phyloP scores from a whole-genome alignment of 2,797 vertebrate species.

The Lates japonicus region DNA sequence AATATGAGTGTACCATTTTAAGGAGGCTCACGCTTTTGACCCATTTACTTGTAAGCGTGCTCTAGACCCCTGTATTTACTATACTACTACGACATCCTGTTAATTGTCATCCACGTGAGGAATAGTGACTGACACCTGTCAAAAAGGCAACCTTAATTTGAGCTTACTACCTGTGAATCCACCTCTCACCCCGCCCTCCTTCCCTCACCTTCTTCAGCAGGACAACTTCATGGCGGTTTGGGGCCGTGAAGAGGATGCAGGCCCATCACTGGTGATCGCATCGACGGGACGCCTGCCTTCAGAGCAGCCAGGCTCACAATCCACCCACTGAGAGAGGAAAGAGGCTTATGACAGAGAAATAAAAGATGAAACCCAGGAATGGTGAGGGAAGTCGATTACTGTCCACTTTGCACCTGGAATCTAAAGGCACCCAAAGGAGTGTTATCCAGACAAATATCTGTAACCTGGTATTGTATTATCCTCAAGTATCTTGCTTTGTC shows the following conservation, averaged over 20 bases:
- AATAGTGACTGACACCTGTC: conserved; percentile 9
- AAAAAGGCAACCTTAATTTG: conserved; percentile 3
- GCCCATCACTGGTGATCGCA: too few relatives aligned
- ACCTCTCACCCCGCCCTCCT: too few relatives aligned
- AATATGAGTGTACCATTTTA: too few relatives aligned
- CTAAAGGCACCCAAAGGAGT: conserved; percentile 7
- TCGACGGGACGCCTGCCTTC: conserved; percentile 80
- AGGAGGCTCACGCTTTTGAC: too few relatives aligned
- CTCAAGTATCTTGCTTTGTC: not conserved
- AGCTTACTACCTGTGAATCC: not conserved
- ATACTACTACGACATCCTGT: not conserved
- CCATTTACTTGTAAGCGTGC: too few relatives aligned
- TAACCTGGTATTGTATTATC: not conserved
- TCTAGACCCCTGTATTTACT: not conserved
- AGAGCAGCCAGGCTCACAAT: conserved; percentile 91
- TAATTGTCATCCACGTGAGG: too few relatives aligned
- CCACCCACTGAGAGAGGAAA: conserved; percentile 91
- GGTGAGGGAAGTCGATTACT: not conserved
- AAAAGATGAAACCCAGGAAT: not conserved
- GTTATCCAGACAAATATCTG: not conserved
- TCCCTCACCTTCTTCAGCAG: conserved; percentile 97
- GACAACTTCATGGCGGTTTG: conserved; percentile 89
- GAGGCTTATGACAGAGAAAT: not conserved
- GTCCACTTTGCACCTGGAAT: not conserved
- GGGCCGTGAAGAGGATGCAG: conserved; percentile 89